These are phyloP conservation scores for Polypedilum pembai DNA, from an alignment of 1,140 invertebrate genomes.

Conservation along the genomic window DNA sequence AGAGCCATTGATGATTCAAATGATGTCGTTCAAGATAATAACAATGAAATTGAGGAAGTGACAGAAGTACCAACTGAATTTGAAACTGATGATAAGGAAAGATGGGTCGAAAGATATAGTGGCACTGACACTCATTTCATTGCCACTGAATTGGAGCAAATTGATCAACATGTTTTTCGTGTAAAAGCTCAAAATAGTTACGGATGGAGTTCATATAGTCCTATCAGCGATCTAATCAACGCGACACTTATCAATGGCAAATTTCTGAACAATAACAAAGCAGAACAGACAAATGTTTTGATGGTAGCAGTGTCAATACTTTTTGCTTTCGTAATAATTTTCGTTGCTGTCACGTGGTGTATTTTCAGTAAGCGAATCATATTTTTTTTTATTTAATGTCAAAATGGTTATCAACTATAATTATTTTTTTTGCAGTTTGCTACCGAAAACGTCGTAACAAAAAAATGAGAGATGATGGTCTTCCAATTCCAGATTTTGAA, in stretches of 20 bases:
- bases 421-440: conserved; percentile 22
- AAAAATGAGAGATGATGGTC: conserved; percentile 34
- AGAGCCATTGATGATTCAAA: background rate
- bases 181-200: conserved; percentile 70
- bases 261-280: conserved; percentile 48
- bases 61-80: conserved; percentile 34
- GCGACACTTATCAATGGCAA: conserved; percentile 42
- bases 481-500: conserved; percentile 65
- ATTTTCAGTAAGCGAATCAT: conserved; percentile 44
- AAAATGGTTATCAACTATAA: conserved; percentile 32
- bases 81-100: conserved; percentile 43
- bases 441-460: conserved; percentile 33
- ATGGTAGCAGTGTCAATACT: conserved; percentile 42
- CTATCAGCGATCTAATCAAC: conserved; percentile 49
- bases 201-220: conserved; percentile 68
- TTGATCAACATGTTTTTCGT: conserved; percentile 60
- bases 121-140: conserved; percentile 73
- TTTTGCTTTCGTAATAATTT: conserved; percentile 36
- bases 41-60: background rate
- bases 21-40: background rate
- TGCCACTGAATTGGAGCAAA: conserved; percentile 57
- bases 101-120: conserved; percentile 71
- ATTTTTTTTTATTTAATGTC: conserved; percentile 8
- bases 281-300: conserved; percentile 43
- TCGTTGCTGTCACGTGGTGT: conserved; percentile 35